Percentiles rank a stretch among this genome's conserved stretches.
Evolutionary conservation across 2,888 invertebrate genomes (phyloP).

Genomic region (Andrena minutula): DNA sequence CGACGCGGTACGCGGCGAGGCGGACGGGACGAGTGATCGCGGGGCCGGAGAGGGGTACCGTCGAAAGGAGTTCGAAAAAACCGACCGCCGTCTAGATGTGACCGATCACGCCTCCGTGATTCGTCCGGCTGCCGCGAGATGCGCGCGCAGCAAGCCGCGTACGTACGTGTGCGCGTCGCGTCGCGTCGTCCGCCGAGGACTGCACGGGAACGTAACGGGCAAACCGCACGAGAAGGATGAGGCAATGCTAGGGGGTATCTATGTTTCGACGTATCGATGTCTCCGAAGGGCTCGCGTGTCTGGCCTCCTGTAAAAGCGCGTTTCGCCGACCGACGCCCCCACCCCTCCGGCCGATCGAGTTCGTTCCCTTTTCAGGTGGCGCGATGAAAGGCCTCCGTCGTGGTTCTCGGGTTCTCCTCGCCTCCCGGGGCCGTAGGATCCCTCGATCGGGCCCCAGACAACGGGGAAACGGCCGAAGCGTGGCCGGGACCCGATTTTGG

Average conservation of each 20-base stretch:
- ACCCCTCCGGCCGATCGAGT: neutral
- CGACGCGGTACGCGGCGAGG: neutral
- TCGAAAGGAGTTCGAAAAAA: no score
- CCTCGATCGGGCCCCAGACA: neutral
- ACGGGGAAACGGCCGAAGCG: neutral
- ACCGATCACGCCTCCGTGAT: neutral
- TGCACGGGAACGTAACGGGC: slow-evolving; percentile 48
- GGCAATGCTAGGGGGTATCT: slow-evolving; percentile 72
- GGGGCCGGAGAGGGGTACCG: no score
- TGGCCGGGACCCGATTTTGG: slow-evolving; percentile 28
- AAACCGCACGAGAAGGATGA: slow-evolving; percentile 74
- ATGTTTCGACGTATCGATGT: slow-evolving; percentile 72
- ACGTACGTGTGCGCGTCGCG: neutral
- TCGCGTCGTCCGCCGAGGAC: neutral
- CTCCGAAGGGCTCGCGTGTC: slow-evolving; percentile 74
- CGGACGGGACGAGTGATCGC: neutral
- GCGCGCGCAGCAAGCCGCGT: no score
- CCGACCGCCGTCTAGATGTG: neutral
- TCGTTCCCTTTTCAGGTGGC: neutral
- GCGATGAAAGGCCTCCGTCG: neutral
- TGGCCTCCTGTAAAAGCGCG: slow-evolving; percentile 55
- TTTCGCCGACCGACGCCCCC: neutral
- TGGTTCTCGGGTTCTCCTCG: neutral
- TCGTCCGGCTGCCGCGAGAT: neutral
- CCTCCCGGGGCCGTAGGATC: neutral